Conservation (phyloP, 2,888 invertebrate species). For the Cryptophagus acutangulus region DNA sequence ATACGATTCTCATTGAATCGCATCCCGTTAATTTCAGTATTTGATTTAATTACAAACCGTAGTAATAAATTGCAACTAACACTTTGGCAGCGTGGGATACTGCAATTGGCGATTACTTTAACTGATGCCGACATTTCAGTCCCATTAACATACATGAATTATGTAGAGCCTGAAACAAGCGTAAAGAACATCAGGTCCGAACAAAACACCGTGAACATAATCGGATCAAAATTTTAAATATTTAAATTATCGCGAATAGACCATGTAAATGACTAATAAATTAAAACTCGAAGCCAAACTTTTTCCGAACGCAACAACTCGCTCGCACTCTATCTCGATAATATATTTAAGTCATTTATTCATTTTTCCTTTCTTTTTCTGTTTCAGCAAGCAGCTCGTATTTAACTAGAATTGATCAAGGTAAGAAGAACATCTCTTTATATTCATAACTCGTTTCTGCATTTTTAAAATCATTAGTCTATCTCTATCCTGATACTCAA, state of each 20-base stretch:
- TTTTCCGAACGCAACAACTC: too few relatives aligned
- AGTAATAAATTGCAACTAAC: constrained; percentile 8
- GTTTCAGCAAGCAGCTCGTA: too few relatives aligned
- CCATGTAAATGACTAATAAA: background rate
- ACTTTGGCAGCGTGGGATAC: constrained; percentile 11
- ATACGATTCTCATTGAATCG: constrained; percentile 1
- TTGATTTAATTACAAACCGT: constrained; percentile 7
- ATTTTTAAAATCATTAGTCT: too few relatives aligned
- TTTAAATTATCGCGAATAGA: constrained; percentile 16
- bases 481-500: too few relatives aligned
- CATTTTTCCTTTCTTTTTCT: too few relatives aligned
- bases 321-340: too few relatives aligned
- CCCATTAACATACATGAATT: constrained; percentile 32
- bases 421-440: too few relatives aligned
- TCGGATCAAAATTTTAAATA: constrained; percentile 23
- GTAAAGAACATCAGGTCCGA: constrained; percentile 11
- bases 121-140: constrained; percentile 16
- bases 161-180: constrained; percentile 22
- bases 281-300: too few relatives aligned
- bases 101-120: constrained; percentile 13
- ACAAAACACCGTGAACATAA: constrained; percentile 20
- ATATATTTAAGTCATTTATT: too few relatives aligned
- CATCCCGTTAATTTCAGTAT: constrained; percentile 7
- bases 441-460: too few relatives aligned
- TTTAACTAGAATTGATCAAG: too few relatives aligned